phyloP scores from a whole-genome alignment of 2,888 invertebrate species.

The Cantharis flavilabris region DNA sequence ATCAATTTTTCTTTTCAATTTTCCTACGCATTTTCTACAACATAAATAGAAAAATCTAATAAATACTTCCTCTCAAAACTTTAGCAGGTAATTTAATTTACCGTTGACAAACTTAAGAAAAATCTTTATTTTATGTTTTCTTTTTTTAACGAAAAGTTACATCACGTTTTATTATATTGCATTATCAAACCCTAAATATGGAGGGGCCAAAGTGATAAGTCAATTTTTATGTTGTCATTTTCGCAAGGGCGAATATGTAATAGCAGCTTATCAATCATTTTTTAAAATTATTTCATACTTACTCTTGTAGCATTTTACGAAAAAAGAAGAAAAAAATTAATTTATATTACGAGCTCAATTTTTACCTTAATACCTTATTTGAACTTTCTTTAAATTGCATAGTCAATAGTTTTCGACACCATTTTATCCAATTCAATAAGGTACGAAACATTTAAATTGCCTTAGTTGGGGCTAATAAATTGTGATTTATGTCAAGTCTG shows the following conservation, averaged over 20 bases:
- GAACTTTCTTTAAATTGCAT: background rate
- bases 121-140: background rate
- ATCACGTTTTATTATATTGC: background rate
- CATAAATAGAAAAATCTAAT: background rate
- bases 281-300: background rate
- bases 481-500: background rate
- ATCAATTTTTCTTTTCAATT: background rate
- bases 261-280: background rate
- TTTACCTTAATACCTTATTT: background rate
- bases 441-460: too few relatives aligned
- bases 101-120: background rate
- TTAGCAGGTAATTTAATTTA: background rate
- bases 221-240: background rate
- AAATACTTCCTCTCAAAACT: background rate
- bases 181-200: background rate
- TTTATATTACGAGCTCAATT: background rate
- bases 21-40: background rate
- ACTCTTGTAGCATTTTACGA: background rate
- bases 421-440: background rate
- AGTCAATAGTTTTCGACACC: background rate
- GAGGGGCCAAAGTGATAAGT: background rate
- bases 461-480: background rate
- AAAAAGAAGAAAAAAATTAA: background rate
- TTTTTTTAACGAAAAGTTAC: background rate
- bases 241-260: background rate